phyloP scores from a whole-genome alignment of 1,140 invertebrate genomes.

The Drosophila simulans region DNA sequence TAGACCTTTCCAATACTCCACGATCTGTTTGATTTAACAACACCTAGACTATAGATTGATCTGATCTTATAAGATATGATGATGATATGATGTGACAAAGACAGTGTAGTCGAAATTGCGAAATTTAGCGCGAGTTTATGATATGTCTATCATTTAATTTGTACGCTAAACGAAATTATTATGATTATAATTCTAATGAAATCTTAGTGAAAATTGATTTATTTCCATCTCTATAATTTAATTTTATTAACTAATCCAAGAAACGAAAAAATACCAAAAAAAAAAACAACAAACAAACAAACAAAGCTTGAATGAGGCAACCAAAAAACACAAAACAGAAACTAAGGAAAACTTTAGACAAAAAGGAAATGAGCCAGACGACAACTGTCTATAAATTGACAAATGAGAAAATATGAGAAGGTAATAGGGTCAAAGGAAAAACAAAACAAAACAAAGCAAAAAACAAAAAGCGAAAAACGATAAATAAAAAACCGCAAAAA shows the following conservation, averaged over 20 bases:
- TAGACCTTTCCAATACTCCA: constrained; percentile 45
- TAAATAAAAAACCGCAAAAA: constrained; percentile 20
- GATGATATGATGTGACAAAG: constrained; percentile 18
- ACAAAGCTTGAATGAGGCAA: constrained; percentile 78
- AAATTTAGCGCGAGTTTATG: constrained; percentile 21
- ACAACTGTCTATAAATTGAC: constrained; percentile 70
- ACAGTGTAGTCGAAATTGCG: constrained; percentile 68
- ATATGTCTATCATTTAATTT: constrained; percentile 46
- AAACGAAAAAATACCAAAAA: constrained; percentile 16
- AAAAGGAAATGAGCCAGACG: constrained; percentile 45
- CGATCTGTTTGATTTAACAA: constrained; percentile 49
- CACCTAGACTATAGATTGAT: constrained; percentile 16
- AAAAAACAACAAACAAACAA: constrained; percentile 1
- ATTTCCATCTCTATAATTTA: constrained; percentile 58
- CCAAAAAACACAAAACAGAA: constrained; percentile 36
- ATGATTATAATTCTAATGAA: constrained; percentile 58
- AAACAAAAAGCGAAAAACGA: constrained; percentile 1
- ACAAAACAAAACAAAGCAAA: constrained; percentile 17
- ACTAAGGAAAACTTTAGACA: constrained; percentile 44
- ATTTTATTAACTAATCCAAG: constrained; percentile 39
- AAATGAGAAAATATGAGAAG: constrained; percentile 22
- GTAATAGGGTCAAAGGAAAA: constrained; percentile 8
- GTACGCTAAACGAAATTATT: constrained; percentile 71
- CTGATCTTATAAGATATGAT: constrained; percentile 30
- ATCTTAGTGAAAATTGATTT: constrained; percentile 78